Percentiles rank a stretch among this genome's conserved stretches.
Conservation (phyloP, 64 coral and sea anemone species). For the Stichodactyla mertensii region DNA sequence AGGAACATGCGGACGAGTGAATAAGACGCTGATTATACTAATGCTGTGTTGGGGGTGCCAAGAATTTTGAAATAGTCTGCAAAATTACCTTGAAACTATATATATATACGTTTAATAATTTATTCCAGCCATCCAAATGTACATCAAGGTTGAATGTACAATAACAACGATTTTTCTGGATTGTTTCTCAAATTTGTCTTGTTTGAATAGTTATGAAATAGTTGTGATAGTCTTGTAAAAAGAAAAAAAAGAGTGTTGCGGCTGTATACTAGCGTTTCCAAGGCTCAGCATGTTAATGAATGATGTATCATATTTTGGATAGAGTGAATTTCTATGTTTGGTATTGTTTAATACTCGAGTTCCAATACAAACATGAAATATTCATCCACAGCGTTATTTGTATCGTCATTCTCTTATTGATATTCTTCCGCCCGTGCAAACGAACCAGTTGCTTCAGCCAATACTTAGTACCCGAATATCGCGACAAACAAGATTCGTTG, state of each 20-base stretch:
- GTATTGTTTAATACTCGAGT: neutral
- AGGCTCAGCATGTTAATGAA: neutral
- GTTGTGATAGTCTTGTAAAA: neutral
- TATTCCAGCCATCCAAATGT: neutral
- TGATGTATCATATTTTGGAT: neutral
- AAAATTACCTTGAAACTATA: neutral
- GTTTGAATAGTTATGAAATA: neutral
- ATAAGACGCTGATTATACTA: neutral
- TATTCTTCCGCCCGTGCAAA: neutral
- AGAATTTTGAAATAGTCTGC: neutral
- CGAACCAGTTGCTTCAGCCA: neutral
- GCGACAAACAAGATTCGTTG: too few species aligned
- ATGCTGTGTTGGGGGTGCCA: neutral
- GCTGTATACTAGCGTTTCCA: neutral
- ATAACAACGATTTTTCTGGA: neutral
- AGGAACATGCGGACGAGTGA: neutral
- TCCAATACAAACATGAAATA: neutral
- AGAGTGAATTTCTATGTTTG: neutral
- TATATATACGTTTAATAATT: neutral
- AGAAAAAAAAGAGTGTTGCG: neutral
- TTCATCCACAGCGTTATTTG: neutral
- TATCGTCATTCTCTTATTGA: neutral
- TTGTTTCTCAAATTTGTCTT: neutral
- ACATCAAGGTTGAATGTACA: neutral
- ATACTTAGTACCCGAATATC: too few species aligned